These are phyloP conservation scores for Lutraria lutraria DNA, from an alignment of 2,888 invertebrate genomes.

Conservation along the genomic window DNA sequence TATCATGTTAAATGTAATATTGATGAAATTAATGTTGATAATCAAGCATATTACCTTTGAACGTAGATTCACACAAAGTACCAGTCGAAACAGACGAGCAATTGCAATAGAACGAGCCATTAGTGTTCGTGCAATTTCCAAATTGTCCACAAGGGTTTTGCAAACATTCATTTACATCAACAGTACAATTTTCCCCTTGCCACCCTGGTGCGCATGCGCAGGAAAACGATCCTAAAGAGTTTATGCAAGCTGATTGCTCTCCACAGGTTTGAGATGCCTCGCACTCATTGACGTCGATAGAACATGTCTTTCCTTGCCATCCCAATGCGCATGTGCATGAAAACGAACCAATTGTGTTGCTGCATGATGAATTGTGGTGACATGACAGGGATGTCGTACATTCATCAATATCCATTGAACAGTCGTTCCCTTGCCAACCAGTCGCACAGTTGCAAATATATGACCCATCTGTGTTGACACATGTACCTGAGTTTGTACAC, in stretches of 20 bases:
- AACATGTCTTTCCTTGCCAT: background rate
- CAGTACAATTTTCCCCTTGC: background rate
- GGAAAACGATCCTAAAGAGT: background rate
- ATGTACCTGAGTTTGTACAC: background rate
- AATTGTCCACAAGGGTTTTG: background rate
- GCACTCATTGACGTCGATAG: background rate
- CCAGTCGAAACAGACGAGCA: background rate
- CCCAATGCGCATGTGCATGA: background rate
- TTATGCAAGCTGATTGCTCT: background rate
- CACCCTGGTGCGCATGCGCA: background rate
- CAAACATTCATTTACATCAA: background rate
- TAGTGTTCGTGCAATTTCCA: background rate
- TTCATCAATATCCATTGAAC: background rate
- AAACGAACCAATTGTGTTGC: background rate
- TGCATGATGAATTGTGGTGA: background rate
- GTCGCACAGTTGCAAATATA: background rate
- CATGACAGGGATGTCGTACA: background rate
- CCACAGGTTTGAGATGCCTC: background rate
- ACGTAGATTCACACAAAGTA: background rate
- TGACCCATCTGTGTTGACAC: background rate
- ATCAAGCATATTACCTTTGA: background rate
- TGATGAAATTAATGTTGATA: background rate
- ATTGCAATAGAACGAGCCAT: background rate
- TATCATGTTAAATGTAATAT: background rate
- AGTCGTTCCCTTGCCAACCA: background rate